Evolutionary conservation across 2,113 vertebrate genomes (phyloP).

Genomic region (Machaerirhynchus nigripectus): DNA sequence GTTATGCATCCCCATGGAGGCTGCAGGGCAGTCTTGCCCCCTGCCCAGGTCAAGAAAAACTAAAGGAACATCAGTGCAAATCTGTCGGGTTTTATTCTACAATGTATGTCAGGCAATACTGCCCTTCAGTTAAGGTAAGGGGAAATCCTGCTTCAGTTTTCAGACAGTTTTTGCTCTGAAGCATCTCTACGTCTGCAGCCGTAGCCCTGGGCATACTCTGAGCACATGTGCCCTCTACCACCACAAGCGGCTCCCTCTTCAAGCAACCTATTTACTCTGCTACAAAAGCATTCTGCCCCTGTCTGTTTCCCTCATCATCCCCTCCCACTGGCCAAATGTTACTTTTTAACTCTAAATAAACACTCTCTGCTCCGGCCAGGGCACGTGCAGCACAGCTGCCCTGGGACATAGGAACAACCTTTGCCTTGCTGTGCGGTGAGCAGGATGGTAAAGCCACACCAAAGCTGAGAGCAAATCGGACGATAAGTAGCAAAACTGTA

Average conservation of each 20-base stretch:
- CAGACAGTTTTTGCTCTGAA: neutral
- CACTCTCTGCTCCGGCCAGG: neutral
- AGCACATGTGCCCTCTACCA: neutral
- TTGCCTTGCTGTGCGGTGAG: fast-evolving
- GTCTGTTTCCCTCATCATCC: neutral
- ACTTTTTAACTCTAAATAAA: neutral
- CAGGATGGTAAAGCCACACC: neutral
- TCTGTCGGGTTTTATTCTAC: neutral
- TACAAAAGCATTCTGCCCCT: neutral
- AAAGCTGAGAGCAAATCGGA: neutral
- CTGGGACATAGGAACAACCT: neutral
- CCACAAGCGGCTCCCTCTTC: neutral
- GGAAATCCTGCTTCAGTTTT: neutral
- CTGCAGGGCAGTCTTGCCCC: neutral
- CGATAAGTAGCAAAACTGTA: neutral
- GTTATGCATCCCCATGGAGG: neutral
- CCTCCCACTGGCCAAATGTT: neutral
- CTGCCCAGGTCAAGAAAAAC: neutral
- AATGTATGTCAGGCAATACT: neutral
- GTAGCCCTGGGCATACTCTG: neutral
- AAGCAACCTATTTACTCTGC: neutral
- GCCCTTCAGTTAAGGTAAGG: neutral
- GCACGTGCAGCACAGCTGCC: neutral
- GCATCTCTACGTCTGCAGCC: neutral
- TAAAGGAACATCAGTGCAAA: neutral